Evolutionary conservation across 2,113 vertebrate species (phyloP).

Genomic region (Leptobrachium ailaonicum): DNA sequence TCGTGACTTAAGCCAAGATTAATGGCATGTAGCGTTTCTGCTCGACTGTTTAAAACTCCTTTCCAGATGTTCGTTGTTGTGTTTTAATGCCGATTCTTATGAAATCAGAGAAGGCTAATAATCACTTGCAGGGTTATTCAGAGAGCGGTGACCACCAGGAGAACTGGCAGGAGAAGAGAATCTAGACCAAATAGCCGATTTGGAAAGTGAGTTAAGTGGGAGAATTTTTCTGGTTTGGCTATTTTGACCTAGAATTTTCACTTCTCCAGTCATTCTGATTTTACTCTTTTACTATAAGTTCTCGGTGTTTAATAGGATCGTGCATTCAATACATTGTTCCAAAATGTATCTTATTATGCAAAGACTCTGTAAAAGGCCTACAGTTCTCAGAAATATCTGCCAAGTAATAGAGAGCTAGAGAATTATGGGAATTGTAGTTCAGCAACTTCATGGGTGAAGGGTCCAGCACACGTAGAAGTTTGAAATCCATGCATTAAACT

Average conservation of each 20-base stretch:
- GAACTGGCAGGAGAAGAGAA: too few relatives aligned
- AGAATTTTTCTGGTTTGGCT: too few relatives aligned
- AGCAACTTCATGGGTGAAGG: too few relatives aligned
- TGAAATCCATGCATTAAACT: too few relatives aligned
- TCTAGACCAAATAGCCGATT: too few relatives aligned
- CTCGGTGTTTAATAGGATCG: neutral
- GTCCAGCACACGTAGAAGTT: too few relatives aligned
- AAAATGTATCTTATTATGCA: neutral
- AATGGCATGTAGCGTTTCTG: constrained; percentile 20
- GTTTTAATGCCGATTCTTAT: constrained; percentile 31
- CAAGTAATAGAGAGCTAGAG: too few relatives aligned
- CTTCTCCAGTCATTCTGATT: neutral
- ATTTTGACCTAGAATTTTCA: too few relatives aligned
- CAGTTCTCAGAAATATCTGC: neutral
- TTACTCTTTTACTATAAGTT: neutral
- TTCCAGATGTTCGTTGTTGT: constrained; percentile 27
- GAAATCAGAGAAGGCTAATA: constrained; percentile 33
- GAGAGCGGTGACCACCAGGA: too few relatives aligned
- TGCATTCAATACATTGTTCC: neutral
- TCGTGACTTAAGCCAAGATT: constrained; percentile 34
- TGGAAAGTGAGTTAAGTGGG: too few relatives aligned
- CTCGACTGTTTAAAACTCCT: constrained; percentile 21
- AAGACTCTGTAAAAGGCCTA: neutral
- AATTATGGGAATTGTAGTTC: too few relatives aligned
- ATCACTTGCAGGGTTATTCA: neutral